These are phyloP conservation scores for Anneissia japonica DNA, from an alignment of 35 echinoderm and acorn worm species.

Conservation along the genomic window DNA sequence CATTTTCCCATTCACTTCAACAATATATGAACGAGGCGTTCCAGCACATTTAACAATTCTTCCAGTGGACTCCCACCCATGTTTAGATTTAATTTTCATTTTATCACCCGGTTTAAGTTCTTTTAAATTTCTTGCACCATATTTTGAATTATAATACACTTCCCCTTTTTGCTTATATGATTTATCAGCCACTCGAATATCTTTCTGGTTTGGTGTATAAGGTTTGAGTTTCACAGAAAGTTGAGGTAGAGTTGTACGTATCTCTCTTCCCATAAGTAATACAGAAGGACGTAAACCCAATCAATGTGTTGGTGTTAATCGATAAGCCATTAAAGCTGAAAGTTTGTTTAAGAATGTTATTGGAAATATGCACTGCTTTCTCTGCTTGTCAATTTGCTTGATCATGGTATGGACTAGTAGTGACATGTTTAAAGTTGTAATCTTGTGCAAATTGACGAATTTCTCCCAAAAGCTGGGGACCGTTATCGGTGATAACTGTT, in stretches of 20 bases:
- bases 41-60: too few species aligned
- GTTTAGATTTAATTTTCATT: too few species aligned
- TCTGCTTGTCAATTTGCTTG: slow-evolving; percentile 45
- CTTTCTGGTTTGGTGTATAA: background rate
- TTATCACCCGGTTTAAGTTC: too few species aligned
- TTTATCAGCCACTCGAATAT: background rate
- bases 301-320: slow-evolving; percentile 5
- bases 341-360: slow-evolving; percentile 9
- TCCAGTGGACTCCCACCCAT: too few species aligned
- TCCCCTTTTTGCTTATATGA: too few species aligned
- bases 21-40: too few species aligned
- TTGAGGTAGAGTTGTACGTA: slow-evolving; percentile 16
- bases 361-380: slow-evolving; percentile 43
- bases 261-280: slow-evolving; percentile 14
- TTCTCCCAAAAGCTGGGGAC: slow-evolving; percentile 13
- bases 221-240: background rate
- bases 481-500: background rate
- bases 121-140: too few species aligned
- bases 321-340: slow-evolving; percentile 14
- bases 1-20: too few species aligned
- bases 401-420: slow-evolving; percentile 15
- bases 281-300: background rate
- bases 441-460: slow-evolving; percentile 27
- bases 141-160: too few species aligned
- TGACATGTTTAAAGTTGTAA: slow-evolving; percentile 15